A percentile compares a stretch with the other conserved stretches of the same genome.
Conservation (phyloP, 1,140 invertebrate species). For the Drosophila chauvacae region DNA sequence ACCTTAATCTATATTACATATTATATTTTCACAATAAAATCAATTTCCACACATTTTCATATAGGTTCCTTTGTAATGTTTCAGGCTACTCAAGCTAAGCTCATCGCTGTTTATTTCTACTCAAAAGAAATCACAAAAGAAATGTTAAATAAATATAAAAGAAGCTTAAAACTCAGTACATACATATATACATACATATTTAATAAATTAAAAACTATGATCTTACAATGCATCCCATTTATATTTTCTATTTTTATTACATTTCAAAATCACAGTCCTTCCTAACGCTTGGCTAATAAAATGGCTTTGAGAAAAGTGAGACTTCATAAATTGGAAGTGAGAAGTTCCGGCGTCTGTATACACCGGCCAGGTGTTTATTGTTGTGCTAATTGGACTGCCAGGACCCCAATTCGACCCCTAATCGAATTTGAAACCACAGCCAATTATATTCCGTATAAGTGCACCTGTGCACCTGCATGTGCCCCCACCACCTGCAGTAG, state of each 20-base stretch:
- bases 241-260: not conserved
- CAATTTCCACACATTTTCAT: too few relatives aligned
- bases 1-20: too few relatives aligned
- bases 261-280: not conserved
- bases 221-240: not conserved
- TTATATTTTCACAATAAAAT: too few relatives aligned
- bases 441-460: conserved; percentile 4
- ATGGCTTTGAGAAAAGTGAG: not conserved
- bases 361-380: conserved; percentile 2
- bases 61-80: not conserved
- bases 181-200: too few relatives aligned
- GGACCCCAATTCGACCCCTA: conserved; percentile 10
- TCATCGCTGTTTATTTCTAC: too few relatives aligned
- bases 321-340: not conserved
- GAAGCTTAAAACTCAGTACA: not conserved
- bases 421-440: conserved; percentile 10
- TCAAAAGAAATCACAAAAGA: not conserved
- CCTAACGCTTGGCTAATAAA: not conserved
- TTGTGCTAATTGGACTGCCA: conserved; percentile 11
- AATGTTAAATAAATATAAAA: not conserved
- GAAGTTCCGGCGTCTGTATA: not conserved
- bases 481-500: too few relatives aligned
- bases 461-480: not conserved
- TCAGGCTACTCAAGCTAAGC: not conserved
- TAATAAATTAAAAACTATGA: too few relatives aligned